phyloP scores from a whole-genome alignment of 2,888 invertebrate species.

The Leucophenga montana region DNA sequence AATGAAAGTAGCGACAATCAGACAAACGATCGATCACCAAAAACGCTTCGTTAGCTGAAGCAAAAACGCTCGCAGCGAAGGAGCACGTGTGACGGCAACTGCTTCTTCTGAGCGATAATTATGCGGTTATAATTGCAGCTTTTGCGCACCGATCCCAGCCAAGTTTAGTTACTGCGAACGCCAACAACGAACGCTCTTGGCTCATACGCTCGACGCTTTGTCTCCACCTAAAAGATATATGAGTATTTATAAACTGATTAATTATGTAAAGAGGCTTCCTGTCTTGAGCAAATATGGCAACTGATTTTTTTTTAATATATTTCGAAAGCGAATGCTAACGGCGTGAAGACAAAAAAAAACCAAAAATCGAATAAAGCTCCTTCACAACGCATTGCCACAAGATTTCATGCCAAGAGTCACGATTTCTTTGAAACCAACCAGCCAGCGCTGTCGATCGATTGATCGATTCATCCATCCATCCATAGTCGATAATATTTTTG shows the following conservation, averaged over 20 bases:
- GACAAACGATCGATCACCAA: not conserved
- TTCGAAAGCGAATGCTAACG: not conserved
- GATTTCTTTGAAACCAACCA: slow-evolving; percentile 31
- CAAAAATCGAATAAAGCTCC: not conserved
- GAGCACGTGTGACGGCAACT: slow-evolving; percentile 7
- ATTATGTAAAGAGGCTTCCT: slow-evolving; percentile 63
- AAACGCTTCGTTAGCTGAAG: not conserved
- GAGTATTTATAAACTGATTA: slow-evolving; percentile 60
- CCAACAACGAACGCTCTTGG: no score
- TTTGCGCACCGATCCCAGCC: not conserved
- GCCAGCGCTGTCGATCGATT: not conserved
- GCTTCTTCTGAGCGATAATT: slow-evolving; percentile 14
- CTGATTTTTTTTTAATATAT: slow-evolving; percentile 42
- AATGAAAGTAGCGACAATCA: slow-evolving; percentile 11
- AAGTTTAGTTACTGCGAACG: no score
- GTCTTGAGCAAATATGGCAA: slow-evolving; percentile 59
- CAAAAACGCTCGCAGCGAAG: not conserved
- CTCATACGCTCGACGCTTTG: no score
- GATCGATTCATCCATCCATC: not conserved
- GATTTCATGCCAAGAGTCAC: slow-evolving; percentile 51
- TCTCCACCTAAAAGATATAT: not conserved
- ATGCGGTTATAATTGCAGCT: slow-evolving; percentile 28
- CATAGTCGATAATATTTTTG: slow-evolving; percentile 26
- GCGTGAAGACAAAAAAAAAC: not conserved
- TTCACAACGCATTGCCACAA: slow-evolving; percentile 2